phyloP scores from a whole-genome alignment of 2,888 invertebrate species.

The Mythimna ferrago region DNA sequence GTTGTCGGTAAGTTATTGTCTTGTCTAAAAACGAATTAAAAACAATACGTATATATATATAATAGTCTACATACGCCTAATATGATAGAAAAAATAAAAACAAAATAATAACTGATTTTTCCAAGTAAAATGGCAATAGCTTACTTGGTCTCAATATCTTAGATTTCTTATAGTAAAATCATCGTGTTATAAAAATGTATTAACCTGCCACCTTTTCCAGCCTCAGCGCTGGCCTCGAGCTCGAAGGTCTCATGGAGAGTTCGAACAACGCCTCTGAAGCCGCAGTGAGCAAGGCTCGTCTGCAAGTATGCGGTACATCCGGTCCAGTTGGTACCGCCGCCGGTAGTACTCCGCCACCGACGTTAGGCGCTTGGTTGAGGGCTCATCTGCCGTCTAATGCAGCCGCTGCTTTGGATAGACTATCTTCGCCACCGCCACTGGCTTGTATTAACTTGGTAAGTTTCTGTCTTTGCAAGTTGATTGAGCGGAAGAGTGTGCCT shows the following conservation, averaged over 20 bases:
- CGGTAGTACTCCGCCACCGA: constrained; percentile 74
- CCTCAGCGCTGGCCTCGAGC: constrained; percentile 81
- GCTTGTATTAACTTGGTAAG: constrained; percentile 79
- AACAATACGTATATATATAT: too few species aligned
- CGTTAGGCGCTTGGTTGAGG: constrained; percentile 83
- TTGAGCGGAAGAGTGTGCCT: not conserved
- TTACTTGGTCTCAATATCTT: too few species aligned
- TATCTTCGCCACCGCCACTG: constrained; percentile 78
- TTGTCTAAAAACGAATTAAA: too few species aligned
- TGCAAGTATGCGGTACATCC: constrained; percentile 80
- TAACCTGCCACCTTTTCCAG: constrained; percentile 62
- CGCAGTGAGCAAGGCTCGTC: constrained; percentile 77
- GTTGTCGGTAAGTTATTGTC: constrained; percentile 87
- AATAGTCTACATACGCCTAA: too few species aligned
- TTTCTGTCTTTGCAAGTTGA: not conserved
- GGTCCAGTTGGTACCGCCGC: constrained; percentile 70
- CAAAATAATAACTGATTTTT: too few species aligned
- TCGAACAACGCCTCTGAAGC: constrained; percentile 72
- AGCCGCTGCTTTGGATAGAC: constrained; percentile 78
- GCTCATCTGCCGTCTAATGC: constrained; percentile 80
- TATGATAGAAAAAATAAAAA: too few species aligned
- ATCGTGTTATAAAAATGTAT: not conserved
- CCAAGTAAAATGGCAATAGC: too few species aligned
- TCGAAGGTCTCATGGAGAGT: constrained; percentile 76
- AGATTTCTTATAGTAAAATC: too few species aligned